Evolutionary conservation across 2,113 vertebrate genomes (phyloP).

Genomic region (Coreoperca whiteheadi): DNA sequence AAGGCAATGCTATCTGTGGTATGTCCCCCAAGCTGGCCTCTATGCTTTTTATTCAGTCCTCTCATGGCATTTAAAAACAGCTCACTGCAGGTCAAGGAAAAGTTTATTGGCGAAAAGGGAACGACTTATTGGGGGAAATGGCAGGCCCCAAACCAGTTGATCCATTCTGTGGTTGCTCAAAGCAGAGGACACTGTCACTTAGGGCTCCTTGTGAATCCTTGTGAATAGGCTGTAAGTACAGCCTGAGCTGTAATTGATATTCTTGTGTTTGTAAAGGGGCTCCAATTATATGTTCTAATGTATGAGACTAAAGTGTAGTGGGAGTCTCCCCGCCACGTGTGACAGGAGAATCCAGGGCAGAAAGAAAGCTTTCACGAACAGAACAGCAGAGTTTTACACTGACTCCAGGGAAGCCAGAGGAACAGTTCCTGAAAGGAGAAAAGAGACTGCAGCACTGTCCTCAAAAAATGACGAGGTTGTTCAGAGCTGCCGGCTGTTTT

Average conservation of each 20-base stretch:
- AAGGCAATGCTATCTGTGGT: constrained; percentile 73
- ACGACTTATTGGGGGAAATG: constrained; percentile 43
- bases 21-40: constrained; percentile 70
- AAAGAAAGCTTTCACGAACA: constrained; percentile 46
- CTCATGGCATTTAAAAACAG: constrained; percentile 59
- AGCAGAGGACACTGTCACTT: constrained; percentile 71
- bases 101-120: constrained; percentile 63
- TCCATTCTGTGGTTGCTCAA: constrained; percentile 52
- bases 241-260: constrained; percentile 77
- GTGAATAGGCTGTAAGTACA: constrained; percentile 61
- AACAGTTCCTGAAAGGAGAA: constrained; percentile 27
- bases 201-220: constrained; percentile 62
- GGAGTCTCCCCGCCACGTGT: constrained; percentile 52
- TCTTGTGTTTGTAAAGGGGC: constrained; percentile 66
- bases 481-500: constrained; percentile 31
- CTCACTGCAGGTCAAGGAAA: constrained; percentile 45
- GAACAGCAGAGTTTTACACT: constrained; percentile 14
- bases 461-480: constrained; percentile 13
- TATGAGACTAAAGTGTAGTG: constrained; percentile 26
- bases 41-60: constrained; percentile 67
- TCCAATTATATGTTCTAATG: constrained; percentile 51
- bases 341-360: constrained; percentile 37
- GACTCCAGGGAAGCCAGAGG: constrained; percentile 10
- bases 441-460: constrained; percentile 15
- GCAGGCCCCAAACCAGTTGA: constrained; percentile 45